These are phyloP conservation scores for Stenurella melanura DNA, from an alignment of 2,888 invertebrate species.

Conservation along the genomic window DNA sequence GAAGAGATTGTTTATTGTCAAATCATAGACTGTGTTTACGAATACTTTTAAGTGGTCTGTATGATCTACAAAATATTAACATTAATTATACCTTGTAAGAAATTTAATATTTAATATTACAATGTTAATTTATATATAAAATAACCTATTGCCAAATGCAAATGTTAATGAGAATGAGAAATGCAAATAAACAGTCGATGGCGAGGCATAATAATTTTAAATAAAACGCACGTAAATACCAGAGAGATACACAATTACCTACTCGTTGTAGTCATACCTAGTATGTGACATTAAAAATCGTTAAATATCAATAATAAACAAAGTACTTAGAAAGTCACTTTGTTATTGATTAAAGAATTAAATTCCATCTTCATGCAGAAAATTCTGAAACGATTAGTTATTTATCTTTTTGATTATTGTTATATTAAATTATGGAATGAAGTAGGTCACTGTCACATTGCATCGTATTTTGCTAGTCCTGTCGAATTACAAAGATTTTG, in stretches of 20 bases:
- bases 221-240: constrained; percentile 21
- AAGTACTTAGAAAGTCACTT: constrained; percentile 13
- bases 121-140: constrained; percentile 30
- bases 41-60: background rate
- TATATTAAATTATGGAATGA: background rate
- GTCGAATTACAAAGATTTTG: background rate
- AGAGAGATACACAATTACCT: constrained; percentile 19
- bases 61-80: background rate
- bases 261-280: constrained; percentile 6
- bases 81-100: background rate
- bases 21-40: background rate
- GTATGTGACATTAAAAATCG: constrained; percentile 17
- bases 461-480: background rate
- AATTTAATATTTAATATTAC: constrained; percentile 5
- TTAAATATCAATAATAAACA: constrained; percentile 20
- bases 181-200: constrained; percentile 30
- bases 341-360: background rate
- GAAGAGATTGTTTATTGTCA: background rate
- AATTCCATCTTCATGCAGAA: background rate
- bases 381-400: background rate
- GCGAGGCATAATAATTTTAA: constrained; percentile 13
- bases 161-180: constrained; percentile 39
- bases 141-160: constrained; percentile 38
- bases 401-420: background rate
- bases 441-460: background rate